Evolutionary conservation across 2,113 vertebrate genomes (phyloP).

Genomic region (Origma solitaria): DNA sequence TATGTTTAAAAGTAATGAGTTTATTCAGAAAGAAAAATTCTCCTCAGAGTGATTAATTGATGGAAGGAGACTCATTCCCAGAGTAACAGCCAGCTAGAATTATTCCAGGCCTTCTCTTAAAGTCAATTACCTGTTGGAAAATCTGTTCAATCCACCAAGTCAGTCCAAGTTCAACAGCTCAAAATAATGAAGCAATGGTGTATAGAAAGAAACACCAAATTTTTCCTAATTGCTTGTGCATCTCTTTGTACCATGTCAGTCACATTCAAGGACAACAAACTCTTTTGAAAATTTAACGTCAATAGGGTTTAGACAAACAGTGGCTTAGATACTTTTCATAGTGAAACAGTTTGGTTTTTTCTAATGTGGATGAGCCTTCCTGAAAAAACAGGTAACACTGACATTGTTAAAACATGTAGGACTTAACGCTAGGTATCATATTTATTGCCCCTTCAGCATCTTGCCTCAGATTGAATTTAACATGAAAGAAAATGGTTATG

Average conservation of each 20-base stretch:
- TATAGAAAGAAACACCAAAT: background rate
- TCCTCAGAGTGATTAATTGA: slow-evolving; percentile 51
- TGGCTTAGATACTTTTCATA: background rate
- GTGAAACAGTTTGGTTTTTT: background rate
- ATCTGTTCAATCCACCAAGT: background rate
- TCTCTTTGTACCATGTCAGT: background rate
- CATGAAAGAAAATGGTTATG: background rate
- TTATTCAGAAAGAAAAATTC: slow-evolving; percentile 38
- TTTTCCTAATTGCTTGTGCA: background rate
- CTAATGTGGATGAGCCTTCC: background rate
- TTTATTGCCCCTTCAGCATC: background rate
- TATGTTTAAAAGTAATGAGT: slow-evolving; percentile 51
- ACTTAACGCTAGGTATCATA: background rate
- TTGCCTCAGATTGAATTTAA: background rate
- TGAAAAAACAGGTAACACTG: background rate
- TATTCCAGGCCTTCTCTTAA: slow-evolving; percentile 29
- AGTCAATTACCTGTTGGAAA: slow-evolving; percentile 59
- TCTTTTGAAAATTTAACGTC: background rate
- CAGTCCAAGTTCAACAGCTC: slow-evolving; percentile 30
- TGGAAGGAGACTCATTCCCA: slow-evolving; percentile 12
- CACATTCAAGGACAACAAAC: background rate
- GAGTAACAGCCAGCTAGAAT: slow-evolving; percentile 33
- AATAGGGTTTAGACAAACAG: background rate
- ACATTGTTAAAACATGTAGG: background rate
- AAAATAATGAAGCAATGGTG: background rate